Percentiles rank a stretch among this genome's conserved stretches.
Evolutionary conservation across 2,797 vertebrate species (phyloP).

Genomic region (Myioborus miniatus): DNA sequence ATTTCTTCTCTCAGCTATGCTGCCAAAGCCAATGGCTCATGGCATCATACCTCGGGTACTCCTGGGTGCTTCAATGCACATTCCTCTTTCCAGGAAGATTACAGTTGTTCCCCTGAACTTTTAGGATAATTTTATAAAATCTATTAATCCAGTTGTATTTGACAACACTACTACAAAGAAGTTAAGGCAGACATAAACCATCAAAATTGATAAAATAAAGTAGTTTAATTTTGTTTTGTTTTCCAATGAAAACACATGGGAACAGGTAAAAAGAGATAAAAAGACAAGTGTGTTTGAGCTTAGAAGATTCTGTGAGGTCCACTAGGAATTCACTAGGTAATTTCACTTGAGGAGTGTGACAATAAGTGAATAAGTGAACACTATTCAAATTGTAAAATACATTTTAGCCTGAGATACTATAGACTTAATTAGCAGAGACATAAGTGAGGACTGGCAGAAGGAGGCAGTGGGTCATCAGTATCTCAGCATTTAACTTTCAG

Average conservation of each 20-base stretch:
- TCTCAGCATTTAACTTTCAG: not conserved
- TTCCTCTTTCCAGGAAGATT: not conserved
- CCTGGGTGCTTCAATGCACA: not conserved
- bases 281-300: not conserved
- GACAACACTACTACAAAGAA: not conserved
- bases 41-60: not conserved
- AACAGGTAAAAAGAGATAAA: not conserved
- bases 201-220: not conserved
- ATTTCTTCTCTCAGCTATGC: not conserved
- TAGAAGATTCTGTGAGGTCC: not conserved
- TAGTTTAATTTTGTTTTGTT: not conserved
- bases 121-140: not conserved
- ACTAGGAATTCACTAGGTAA: not conserved
- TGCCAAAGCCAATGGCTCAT: not conserved
- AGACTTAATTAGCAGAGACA: not conserved
- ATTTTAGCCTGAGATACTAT: not conserved
- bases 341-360: not conserved
- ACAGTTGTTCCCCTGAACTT: not conserved
- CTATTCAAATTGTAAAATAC: not conserved
- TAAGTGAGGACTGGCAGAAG: not conserved
- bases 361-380: not conserved
- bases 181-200: not conserved
- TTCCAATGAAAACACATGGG: fast-evolving
- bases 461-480: fast-evolving
- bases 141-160: not conserved